Conservation (phyloP, 2,888 invertebrate genomes). For the Sminthurinus aureus region DNA sequence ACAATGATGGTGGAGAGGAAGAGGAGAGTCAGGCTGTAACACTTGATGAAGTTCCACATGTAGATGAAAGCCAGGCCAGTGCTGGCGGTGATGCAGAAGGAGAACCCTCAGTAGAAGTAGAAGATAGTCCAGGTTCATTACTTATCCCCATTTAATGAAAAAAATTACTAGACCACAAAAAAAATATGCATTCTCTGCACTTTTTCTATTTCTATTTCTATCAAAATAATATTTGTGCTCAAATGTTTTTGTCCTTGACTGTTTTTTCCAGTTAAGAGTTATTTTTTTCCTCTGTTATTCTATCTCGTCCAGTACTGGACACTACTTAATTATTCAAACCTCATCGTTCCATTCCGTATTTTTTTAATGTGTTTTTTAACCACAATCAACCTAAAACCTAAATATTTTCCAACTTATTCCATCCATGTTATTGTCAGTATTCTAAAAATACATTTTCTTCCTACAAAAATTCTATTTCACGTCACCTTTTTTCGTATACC, state of each 20-base stretch:
- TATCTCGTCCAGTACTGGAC: not conserved
- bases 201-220: no score
- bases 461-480: not conserved
- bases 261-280: no score
- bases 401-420: no score
- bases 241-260: no score
- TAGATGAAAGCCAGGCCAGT: conserved; percentile 1
- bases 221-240: no score
- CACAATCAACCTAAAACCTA: not conserved
- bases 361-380: not conserved
- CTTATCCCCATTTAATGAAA: not conserved
- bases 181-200: not conserved
- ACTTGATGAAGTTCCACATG: conserved; percentile 5
- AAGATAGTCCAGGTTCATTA: conserved; percentile 17
- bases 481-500: not conserved
- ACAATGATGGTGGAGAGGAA: not conserved
- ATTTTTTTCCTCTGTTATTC: not conserved
- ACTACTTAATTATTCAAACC: not conserved
- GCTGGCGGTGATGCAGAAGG: conserved; percentile 4
- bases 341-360: not conserved
- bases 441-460: not conserved
- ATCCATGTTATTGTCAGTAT: no score
- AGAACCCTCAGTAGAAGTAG: not conserved
- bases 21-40: conserved; percentile 21
- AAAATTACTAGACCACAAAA: not conserved